phyloP scores from a whole-genome alignment of 1,140 invertebrate species.

The Drosophila subpulchrella region DNA sequence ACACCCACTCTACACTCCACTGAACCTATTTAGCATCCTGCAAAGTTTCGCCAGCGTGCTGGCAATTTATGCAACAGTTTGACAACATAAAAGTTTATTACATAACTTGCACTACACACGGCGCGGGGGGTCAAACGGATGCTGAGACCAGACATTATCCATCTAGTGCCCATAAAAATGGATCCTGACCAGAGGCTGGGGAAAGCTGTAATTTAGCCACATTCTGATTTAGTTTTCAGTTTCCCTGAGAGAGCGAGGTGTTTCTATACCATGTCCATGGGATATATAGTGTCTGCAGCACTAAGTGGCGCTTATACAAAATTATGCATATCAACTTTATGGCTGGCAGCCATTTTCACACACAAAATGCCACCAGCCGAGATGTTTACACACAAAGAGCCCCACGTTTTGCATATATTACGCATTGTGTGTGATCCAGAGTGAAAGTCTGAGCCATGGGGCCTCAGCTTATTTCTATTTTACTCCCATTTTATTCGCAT shows the following conservation, averaged over 20 bases:
- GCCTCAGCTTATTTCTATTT: slow-evolving; percentile 37
- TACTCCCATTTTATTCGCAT: slow-evolving; percentile 44
- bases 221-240: slow-evolving; percentile 64
- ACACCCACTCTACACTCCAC: slow-evolving; percentile 2
- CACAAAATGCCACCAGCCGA: slow-evolving; percentile 21
- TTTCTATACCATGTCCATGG: background rate
- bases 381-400: slow-evolving; percentile 23
- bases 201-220: slow-evolving; percentile 64
- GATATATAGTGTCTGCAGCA: slow-evolving; percentile 12
- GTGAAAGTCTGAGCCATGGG: slow-evolving; percentile 1
- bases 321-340: slow-evolving; percentile 80
- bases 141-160: slow-evolving; percentile 34
- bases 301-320: slow-evolving; percentile 68
- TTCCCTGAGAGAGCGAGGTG: slow-evolving; percentile 12
- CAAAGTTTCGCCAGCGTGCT: slow-evolving; percentile 54
- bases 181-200: slow-evolving; percentile 34
- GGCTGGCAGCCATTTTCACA: slow-evolving; percentile 51
- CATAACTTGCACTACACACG: slow-evolving; percentile 62
- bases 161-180: slow-evolving; percentile 59
- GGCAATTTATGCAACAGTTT: slow-evolving; percentile 80
- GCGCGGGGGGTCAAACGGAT: slow-evolving; percentile 15
- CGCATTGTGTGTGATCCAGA: slow-evolving; percentile 31
- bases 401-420: slow-evolving; percentile 71
- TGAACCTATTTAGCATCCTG: slow-evolving; percentile 50
- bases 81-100: slow-evolving; percentile 76